These are phyloP conservation scores for Drepanosiphum platanoidis DNA, from an alignment of 2,888 invertebrate genomes.

Conservation along the genomic window DNA sequence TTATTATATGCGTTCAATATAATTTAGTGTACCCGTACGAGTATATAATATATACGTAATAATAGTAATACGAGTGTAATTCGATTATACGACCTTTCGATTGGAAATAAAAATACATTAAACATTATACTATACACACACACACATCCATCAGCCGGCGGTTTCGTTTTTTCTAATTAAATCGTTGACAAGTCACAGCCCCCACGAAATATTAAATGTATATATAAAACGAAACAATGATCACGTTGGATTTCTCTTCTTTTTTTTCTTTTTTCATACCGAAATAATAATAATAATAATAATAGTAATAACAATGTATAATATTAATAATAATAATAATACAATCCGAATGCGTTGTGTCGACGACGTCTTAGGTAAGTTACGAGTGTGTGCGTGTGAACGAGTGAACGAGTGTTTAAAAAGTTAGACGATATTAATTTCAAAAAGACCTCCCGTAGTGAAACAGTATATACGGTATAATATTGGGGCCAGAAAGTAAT, in stretches of 20 bases:
- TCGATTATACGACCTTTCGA: not conserved
- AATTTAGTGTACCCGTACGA: not conserved
- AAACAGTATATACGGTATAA: conserved; percentile 10
- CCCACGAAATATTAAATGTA: not conserved
- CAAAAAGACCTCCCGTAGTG: conserved; percentile 58
- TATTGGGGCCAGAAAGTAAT: conserved; percentile 1
- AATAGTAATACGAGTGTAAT: not conserved
- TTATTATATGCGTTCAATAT: not conserved
- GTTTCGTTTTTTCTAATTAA: conserved; percentile 6
- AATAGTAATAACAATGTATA: not conserved
- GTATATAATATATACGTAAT: not conserved
- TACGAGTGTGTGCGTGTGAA: not conserved
- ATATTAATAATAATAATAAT: conserved; percentile 6
- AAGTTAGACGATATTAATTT: conserved; percentile 46
- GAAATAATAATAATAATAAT: conserved; percentile 20
- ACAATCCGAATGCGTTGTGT: not conserved
- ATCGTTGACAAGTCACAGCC: not conserved
- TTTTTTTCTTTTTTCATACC: conserved; percentile 9
- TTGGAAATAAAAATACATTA: not conserved
- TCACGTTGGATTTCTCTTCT: not conserved
- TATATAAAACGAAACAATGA: conserved; percentile 22
- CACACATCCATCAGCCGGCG: not conserved
- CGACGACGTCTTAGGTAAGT: too few species aligned
- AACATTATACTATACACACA: not conserved
- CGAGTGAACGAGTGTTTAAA: conserved; percentile 40